Conservation (phyloP, 1,140 invertebrate genomes). For the Drosophila kikkawai region DNA sequence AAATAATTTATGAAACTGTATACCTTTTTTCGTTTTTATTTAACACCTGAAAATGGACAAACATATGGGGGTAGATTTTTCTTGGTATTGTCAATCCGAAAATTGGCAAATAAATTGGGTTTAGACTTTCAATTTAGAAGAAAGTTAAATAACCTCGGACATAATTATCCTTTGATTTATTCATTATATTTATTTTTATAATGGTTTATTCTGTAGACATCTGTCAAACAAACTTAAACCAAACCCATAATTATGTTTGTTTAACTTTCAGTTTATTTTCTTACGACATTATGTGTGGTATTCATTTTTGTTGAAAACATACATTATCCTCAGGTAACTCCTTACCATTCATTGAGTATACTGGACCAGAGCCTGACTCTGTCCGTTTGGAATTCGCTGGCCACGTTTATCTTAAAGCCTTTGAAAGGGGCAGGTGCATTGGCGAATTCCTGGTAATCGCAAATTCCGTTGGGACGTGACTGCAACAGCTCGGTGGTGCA, state of each 20-base stretch:
- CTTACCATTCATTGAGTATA: constrained; percentile 43
- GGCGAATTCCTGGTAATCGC: constrained; percentile 73
- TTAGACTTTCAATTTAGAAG: too few species aligned
- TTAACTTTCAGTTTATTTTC: background rate
- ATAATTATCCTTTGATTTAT: background rate
- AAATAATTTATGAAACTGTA: background rate
- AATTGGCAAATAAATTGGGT: too few species aligned
- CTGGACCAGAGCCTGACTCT: constrained; percentile 59
- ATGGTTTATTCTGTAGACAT: too few species aligned
- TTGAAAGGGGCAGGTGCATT: constrained; percentile 37
- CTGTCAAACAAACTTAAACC: background rate
- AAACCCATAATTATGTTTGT: background rate
- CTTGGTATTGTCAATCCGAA: too few species aligned
- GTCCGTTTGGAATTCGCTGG: constrained; percentile 38
- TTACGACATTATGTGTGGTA: background rate
- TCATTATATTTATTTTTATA: background rate
- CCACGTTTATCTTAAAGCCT: constrained; percentile 32
- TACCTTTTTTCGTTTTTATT: background rate
- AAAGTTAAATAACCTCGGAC: too few species aligned
- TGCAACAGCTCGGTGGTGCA: constrained; percentile 50
- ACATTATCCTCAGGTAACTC: background rate
- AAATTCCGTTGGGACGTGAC: constrained; percentile 59
- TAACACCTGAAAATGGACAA: background rate
- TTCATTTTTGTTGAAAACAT: background rate
- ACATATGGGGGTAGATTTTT: too few species aligned